Percentiles rank a stretch among this genome's conserved stretches.
Conservation (phyloP, 2,888 invertebrate species). For the Drosophila percnosoma region DNA sequence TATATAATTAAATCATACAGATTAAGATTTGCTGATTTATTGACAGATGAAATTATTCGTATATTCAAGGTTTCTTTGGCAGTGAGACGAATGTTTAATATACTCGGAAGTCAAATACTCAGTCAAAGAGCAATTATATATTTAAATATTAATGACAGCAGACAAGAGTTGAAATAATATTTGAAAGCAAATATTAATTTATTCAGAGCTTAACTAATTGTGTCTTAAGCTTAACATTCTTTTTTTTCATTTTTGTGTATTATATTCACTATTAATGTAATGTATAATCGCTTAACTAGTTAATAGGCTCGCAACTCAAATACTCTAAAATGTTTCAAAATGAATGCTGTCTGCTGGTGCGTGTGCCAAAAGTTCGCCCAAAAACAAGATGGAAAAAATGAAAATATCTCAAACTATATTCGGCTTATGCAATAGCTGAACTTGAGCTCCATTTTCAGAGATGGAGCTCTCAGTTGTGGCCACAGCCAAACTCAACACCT, state of each 20-base stretch:
- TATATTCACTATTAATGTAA: background rate
- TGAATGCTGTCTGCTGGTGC: slow-evolving; percentile 24
- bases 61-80: background rate
- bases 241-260: background rate
- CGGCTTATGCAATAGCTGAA: slow-evolving; percentile 17
- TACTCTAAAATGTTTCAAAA: slow-evolving; percentile 19
- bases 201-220: background rate
- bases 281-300: background rate
- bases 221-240: too few species aligned
- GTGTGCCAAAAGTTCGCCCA: slow-evolving; percentile 25
- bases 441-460: slow-evolving; percentile 8
- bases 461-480: background rate
- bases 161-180: background rate
- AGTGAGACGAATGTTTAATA: background rate
- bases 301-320: background rate
- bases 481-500: slow-evolving; percentile 66
- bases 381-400: background rate
- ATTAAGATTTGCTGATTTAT: background rate
- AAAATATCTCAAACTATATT: background rate
- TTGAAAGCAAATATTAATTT: background rate
- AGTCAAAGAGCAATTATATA: background rate
- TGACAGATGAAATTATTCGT: background rate
- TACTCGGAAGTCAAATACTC: background rate
- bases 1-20: background rate
- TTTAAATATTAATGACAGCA: background rate